Evolutionary conservation across 2,888 invertebrate genomes (phyloP).

Genomic region (Drosophila nr. perissopoda): DNA sequence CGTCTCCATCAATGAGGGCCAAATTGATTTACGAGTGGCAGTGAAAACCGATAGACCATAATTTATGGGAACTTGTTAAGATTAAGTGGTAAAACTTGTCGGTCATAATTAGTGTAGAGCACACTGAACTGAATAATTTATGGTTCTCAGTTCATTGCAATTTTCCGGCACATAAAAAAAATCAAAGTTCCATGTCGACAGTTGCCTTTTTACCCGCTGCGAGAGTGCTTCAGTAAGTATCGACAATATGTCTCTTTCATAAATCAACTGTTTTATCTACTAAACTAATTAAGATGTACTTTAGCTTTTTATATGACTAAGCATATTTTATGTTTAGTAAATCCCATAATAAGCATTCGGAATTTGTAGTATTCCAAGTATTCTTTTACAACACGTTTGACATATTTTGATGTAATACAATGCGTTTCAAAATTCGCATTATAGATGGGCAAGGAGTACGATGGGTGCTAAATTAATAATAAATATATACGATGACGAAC

Average conservation of each 20-base stretch:
- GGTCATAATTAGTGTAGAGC: constrained; percentile 24
- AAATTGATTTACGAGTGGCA: background rate
- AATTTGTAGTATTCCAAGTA: background rate
- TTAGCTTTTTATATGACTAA: background rate
- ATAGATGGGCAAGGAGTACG: too few relatives aligned
- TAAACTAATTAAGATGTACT: background rate
- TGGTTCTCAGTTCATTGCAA: constrained; percentile 14
- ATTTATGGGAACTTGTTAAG: constrained; percentile 49
- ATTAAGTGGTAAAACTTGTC: constrained; percentile 51
- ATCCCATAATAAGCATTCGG: background rate
- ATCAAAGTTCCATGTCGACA: constrained; percentile 30
- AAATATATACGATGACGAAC: background rate
- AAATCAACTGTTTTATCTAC: background rate
- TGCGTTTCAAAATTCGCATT: too few relatives aligned
- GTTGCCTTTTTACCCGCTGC: constrained; percentile 1
- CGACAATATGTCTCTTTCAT: background rate
- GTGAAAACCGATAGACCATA: constrained; percentile 26
- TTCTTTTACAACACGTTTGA: background rate
- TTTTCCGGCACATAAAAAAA: constrained; percentile 37
- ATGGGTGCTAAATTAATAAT: too few relatives aligned
- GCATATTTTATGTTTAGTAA: background rate
- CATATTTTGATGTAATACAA: background rate
- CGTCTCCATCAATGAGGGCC: background rate
- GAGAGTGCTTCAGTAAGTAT: constrained; percentile 23
- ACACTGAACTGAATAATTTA: constrained; percentile 37